Base-by-base conservation (phyloP, 2,888 invertebrate species). In the Drosophila nigricruria region DNA sequence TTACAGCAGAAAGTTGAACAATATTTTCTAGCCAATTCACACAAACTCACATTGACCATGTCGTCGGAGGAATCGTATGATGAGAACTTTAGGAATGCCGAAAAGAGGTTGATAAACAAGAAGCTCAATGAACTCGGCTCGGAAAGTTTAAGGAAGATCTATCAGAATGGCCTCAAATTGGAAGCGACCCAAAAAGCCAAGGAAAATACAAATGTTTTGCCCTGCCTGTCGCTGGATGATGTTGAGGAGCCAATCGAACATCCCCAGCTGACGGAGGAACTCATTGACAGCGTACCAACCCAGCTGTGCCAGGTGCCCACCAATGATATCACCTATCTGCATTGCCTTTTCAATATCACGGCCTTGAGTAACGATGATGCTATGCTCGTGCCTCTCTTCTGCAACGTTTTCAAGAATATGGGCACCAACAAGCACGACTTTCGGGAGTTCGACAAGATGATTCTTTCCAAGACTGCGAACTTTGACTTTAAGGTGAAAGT, bases 251-350 rank as follows among this genome's bases (percentile, higher is more conserved):
- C 94, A 27, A 95, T 96, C 0, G 90, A 88, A 60, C 67, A 77
- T 43, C 83, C 91, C 12, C 74, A 86, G 8, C 57, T 91, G 1
- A 66, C 81, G 8, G 81, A 87, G 23, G 56, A 85, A 0, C 80
- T 81, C 18, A 81, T 92, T 14, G 71, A 89, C 8, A 60, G 76
- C 3, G 95, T 97, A 36, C 95, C 96, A 0, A 93, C 97, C 3
- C 97, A 98, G 91, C 88, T 97, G 2, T 96, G 96, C 83, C 94
- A 95, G 80, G 97, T 97, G 42, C 97, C 97, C 40, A 98, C 98
- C 0, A 98, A 98, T 92, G 97, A 96, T n/a, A 95, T 98, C 4
- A 96, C 96, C 1, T 98, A 98, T 91, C 95, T 98, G 69, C 95
- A 96, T 85, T 96, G 96, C 23, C 93, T 98, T 5, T 91, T 97